These are phyloP conservation scores for Brotula barbata DNA, from an alignment of 2,797 vertebrate species.

Conservation along the genomic window DNA sequence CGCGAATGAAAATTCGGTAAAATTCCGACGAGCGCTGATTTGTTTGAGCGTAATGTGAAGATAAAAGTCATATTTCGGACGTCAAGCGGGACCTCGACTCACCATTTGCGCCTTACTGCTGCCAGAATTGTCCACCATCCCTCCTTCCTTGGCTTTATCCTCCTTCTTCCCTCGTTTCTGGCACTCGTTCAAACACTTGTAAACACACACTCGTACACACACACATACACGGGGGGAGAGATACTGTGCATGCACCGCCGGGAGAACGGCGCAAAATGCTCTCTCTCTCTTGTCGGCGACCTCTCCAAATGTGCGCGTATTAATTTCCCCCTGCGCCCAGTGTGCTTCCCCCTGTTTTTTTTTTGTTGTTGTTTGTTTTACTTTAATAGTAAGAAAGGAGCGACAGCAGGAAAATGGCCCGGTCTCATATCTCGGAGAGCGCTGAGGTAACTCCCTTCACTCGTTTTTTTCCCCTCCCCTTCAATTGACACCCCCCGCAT, in stretches of 20 bases:
- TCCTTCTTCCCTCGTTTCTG: conserved; percentile 68
- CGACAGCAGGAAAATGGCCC: conserved; percentile 58
- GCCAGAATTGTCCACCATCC: conserved; percentile 85
- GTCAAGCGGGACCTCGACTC: conserved; percentile 59
- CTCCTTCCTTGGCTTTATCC: conserved; percentile 70
- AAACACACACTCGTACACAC: conserved; percentile 59
- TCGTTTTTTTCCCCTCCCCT: conserved; percentile 55
- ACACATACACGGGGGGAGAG: conserved; percentile 27
- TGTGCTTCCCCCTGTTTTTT: not conserved
- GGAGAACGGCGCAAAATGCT: conserved; percentile 6
- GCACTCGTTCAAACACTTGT: conserved; percentile 74
- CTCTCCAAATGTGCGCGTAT: conserved; percentile 12
- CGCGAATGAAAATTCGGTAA: not conserved
- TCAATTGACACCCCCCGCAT: conserved; percentile 68
- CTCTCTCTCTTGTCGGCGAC: conserved; percentile 16
- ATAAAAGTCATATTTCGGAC: not conserved
- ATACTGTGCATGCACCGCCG: conserved; percentile 48
- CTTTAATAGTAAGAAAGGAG: conserved; percentile 53
- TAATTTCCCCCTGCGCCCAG: too few species aligned
- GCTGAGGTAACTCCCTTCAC: conserved; percentile 71
- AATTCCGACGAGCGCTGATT: not conserved
- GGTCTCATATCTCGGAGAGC: conserved; percentile 66
- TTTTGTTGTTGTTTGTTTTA: conserved; percentile 18
- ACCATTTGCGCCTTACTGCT: conserved; percentile 83
- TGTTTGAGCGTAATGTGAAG: not conserved